Conservation (phyloP, 2,113 vertebrate species). For the Ptilonorhynchus violaceus region DNA sequence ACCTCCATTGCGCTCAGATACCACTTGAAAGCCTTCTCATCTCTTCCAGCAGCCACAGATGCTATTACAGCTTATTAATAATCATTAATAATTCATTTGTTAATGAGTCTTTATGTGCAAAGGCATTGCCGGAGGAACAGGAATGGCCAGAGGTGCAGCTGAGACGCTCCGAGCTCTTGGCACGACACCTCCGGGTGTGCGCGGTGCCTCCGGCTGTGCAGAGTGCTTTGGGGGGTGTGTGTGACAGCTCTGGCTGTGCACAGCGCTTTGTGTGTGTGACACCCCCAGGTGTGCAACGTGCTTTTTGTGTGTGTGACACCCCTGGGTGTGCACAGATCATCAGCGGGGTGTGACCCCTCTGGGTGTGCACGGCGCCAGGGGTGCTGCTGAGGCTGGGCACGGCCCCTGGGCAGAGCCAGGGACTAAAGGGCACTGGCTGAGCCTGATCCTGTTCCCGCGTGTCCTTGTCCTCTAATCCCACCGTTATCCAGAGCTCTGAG, state of each 20-base stretch:
- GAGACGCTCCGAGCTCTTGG: not conserved
- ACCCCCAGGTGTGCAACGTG: not conserved
- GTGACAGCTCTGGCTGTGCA: not conserved
- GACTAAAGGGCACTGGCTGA: fast-evolving
- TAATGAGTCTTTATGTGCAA: not conserved
- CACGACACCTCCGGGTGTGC: fast-evolving
- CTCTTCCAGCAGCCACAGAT: not conserved
- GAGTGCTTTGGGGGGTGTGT: not conserved
- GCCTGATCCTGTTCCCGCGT: fast-evolving
- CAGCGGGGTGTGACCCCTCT: not conserved
- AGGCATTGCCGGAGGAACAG: not conserved
- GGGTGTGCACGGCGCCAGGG: fast-evolving
- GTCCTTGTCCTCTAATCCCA: not conserved
- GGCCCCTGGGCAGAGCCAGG: not conserved
- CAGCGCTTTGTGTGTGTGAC: not conserved
- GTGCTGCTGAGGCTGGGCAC: not conserved
- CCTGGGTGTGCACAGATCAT: not conserved
- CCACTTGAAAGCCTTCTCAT: not conserved
- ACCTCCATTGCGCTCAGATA: fast-evolving
- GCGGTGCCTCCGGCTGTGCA: fast-evolving
- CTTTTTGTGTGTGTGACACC: not conserved
- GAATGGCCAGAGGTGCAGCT: not conserved
- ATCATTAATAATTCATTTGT: constrained; percentile 37
- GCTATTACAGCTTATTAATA: constrained; percentile 41
- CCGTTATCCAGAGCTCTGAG: not conserved